Evolutionary conservation across 2,797 vertebrate genomes (phyloP), one percentile per base, ranked within the genome.

Genomic region (Meriones psammophilus): DNA sequence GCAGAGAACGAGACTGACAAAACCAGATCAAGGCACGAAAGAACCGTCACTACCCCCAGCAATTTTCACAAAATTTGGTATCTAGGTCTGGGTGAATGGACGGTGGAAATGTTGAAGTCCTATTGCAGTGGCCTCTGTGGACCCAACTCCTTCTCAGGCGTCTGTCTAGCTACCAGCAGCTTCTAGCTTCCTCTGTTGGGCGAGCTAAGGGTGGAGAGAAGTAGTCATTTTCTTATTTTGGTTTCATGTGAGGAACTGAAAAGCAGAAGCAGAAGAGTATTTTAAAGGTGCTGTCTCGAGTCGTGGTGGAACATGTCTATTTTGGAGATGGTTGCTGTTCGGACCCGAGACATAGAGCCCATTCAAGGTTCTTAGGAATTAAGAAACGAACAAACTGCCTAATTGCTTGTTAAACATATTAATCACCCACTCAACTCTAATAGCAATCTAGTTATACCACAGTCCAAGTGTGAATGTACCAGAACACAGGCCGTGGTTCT

Each of bases 211-310:
- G 20, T 89, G 78, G 66, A 58, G 36, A 95, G 56, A 83, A 79
- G 62, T 79, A 56, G 24, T 88, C 12, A 0, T 95, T 94, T 94
- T 95, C 33, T 88, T 58, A 69, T 66, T 94, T 94, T 85, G 79
- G 94, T 84, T 76, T 50, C 77, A 15, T 80, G n/a, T 15, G 42
- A 30, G 95, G 94, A 97, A 96, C 39, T 94, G 96, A 98, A 96
- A 97, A 85, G 33, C 13, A 88, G 50, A 94, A 86, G 26, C 74
- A 20, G 58, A 91, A 76, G 50, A 10, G 50, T 50, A 50, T 10
- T 91, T 76, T 91, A 64, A 90, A 87, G 69, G 46, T 22, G 24
- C 68, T 76, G 0, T 71, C 26, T 78, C 18, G 36, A 83, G 78
- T 69, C 54, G 66, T 81, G 42, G 42, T 50, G 84, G 83, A 92